Evolutionary conservation across 2,113 vertebrate species (phyloP).

Genomic region (Cercopithecus mona): DNA sequence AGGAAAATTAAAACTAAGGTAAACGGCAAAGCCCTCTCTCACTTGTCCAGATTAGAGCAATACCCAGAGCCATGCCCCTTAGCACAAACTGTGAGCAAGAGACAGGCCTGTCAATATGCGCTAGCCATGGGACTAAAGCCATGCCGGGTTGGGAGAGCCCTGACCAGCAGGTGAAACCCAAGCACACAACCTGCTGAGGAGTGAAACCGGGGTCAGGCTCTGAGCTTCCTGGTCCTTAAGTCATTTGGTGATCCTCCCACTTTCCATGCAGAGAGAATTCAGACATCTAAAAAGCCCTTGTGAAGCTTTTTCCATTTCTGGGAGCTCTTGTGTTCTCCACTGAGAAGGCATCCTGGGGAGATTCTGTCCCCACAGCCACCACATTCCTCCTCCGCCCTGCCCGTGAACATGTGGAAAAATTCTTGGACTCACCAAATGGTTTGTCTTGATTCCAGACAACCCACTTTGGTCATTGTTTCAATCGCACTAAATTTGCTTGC

Average conservation of each 20-base stretch:
- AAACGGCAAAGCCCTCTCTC: not conserved
- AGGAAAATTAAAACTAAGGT: not conserved
- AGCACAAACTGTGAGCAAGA: not conserved
- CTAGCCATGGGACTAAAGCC: accelerated
- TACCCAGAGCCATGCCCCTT: not conserved
- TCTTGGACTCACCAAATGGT: not conserved
- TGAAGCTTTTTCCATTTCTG: not conserved
- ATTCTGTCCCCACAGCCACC: not conserved
- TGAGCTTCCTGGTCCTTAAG: not conserved
- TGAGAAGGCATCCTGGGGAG: not conserved
- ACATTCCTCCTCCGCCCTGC: not conserved
- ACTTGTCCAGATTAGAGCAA: not conserved
- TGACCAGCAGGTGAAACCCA: not conserved
- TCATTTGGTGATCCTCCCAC: not conserved
- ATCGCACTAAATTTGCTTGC: not conserved
- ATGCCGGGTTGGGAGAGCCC: not conserved
- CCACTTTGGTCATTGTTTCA: not conserved
- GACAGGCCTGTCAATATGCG: accelerated
- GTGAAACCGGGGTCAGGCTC: not conserved
- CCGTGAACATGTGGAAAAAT: not conserved
- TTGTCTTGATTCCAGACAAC: not conserved
- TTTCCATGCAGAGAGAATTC: not conserved
- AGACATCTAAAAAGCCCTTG: not conserved
- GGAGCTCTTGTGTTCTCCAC: not conserved
- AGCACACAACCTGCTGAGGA: no score